A percentile compares a stretch with the other conserved stretches of the same genome.
These are phyloP conservation scores for Calliphora vomitoria DNA, from an alignment of 2,888 invertebrate species.

Conservation along the genomic window DNA sequence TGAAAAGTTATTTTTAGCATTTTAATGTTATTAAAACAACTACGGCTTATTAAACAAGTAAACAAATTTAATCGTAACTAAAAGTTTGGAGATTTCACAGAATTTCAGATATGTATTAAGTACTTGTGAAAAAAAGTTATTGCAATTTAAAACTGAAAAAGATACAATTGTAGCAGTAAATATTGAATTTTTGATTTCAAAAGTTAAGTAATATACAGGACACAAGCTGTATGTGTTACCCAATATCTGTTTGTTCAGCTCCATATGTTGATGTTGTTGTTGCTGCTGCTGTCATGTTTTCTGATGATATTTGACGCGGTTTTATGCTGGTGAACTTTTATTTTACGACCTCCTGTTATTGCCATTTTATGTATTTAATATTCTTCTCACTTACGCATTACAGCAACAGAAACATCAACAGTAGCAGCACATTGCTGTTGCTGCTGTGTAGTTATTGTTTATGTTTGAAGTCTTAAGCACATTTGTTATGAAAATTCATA, in stretches of 20 bases:
- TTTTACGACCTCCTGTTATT: conserved; percentile 3
- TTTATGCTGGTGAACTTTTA: not conserved
- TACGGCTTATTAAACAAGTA: too few species aligned
- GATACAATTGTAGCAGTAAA: too few species aligned
- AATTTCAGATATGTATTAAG: too few species aligned
- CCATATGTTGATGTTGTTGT: not conserved
- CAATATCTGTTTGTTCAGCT: not conserved
- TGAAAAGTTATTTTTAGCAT: too few species aligned
- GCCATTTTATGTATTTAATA: not conserved
- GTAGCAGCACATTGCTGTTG: not conserved
- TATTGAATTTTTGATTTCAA: too few species aligned
- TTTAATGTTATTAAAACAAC: too few species aligned
- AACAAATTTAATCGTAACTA: too few species aligned
- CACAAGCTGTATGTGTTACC: not conserved
- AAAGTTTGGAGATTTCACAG: too few species aligned
- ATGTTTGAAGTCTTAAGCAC: not conserved
- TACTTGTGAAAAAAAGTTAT: too few species aligned
- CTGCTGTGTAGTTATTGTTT: not conserved
- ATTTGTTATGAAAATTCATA: too few species aligned
- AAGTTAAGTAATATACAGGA: too few species aligned
- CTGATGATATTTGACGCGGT: conserved; percentile 2
- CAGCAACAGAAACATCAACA: not conserved
- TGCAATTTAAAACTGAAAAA: too few species aligned
- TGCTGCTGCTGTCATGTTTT: not conserved
- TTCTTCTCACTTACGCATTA: not conserved